Conservation (phyloP, 2,113 vertebrate species). For the Mesitornis unicolor region DNA sequence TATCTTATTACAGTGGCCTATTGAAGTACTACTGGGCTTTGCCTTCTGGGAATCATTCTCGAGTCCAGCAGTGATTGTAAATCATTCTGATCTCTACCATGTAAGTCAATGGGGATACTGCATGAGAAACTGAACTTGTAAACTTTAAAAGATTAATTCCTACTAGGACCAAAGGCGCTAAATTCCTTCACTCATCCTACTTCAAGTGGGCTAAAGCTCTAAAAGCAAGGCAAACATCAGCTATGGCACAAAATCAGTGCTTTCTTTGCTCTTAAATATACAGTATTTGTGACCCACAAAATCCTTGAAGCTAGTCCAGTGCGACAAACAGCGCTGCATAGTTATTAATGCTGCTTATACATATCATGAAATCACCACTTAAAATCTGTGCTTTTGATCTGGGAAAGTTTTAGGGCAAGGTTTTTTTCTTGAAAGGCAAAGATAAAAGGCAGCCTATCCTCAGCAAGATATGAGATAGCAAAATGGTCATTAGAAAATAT, state of each 20-base stretch:
- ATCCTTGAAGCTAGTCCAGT: neutral
- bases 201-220: neutral
- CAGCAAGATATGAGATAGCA: neutral
- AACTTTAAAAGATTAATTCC: conserved; percentile 35
- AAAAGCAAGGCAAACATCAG: neutral
- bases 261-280: neutral
- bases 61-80: conserved; percentile 44
- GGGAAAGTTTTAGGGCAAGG: neutral
- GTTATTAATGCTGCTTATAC: neutral
- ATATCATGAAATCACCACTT: neutral
- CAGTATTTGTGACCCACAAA: neutral
- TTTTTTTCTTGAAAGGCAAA: neutral
- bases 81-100: conserved; percentile 37
- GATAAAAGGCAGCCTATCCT: neutral
- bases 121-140: neutral
- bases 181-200: neutral
- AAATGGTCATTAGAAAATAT: neutral
- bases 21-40: conserved; percentile 40
- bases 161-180: neutral
- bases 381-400: neutral
- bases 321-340: neutral
- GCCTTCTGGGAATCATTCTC: conserved; percentile 58
- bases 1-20: conserved; percentile 65
- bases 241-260: neutral
- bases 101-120: neutral